Conservation (phyloP, 2,113 vertebrate genomes). For the Scolopax mira region DNA sequence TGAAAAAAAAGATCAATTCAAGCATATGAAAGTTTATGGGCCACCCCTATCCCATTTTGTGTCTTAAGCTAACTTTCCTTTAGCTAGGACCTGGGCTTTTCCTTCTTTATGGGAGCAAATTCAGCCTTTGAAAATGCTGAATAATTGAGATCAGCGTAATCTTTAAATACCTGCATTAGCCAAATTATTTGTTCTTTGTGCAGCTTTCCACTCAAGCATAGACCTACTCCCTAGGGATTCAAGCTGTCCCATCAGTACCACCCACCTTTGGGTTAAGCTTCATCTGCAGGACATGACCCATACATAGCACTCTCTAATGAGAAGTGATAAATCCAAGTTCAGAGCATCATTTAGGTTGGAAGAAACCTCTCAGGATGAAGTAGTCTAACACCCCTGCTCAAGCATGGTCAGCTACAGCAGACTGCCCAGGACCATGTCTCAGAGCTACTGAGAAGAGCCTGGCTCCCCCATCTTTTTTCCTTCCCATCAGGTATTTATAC, state of each 20-base stretch:
- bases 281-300: neutral
- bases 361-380: neutral
- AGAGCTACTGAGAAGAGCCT: neutral
- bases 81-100: neutral
- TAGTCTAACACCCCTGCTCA: neutral
- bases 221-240: neutral
- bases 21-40: neutral
- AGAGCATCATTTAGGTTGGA: neutral
- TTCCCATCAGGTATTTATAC: neutral
- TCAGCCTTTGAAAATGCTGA: neutral
- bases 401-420: neutral
- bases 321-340: neutral
- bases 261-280: neutral
- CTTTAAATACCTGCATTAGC: neutral
- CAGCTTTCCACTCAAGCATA: neutral
- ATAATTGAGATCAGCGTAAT: neutral
- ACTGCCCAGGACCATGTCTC: neutral
- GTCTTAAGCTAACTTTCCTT: neutral
- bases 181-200: neutral
- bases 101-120: neutral
- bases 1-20: neutral
- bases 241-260: neutral
- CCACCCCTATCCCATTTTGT: neutral
- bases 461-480: neutral
- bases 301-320: neutral